A percentile compares a stretch with the other conserved stretches of the same genome.
These are phyloP conservation scores for Bubalus kerabau DNA, from an alignment of 2,113 vertebrate species.

Conservation along the genomic window DNA sequence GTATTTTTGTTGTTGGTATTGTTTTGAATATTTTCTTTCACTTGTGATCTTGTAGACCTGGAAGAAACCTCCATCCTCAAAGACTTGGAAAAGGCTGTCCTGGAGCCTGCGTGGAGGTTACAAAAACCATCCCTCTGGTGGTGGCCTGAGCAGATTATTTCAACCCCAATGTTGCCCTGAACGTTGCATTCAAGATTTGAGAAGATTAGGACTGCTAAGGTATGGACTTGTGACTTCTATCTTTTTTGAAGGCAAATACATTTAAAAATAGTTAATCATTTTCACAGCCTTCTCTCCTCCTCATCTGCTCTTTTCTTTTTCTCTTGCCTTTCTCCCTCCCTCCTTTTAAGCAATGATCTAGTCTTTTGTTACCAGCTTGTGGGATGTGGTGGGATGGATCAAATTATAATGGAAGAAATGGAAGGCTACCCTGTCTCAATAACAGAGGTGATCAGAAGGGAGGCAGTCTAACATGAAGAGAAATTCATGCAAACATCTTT, in stretches of 20 bases:
- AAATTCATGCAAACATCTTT: neutral
- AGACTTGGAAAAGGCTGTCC: constrained; percentile 1
- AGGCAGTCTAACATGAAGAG: neutral
- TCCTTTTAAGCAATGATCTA: neutral
- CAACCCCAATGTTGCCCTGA: constrained; percentile 78
- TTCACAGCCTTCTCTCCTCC: neutral
- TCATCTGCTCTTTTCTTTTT: accelerated
- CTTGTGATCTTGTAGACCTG: constrained; percentile 69
- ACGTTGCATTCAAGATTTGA: constrained; percentile 53
- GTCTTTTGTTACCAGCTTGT: neutral
- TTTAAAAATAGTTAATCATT: neutral
- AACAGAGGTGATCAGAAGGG: neutral
- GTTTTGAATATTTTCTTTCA: constrained; percentile 53
- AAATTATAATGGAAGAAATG: neutral
- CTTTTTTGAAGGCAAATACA: neutral
- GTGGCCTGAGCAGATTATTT: constrained; percentile 57
- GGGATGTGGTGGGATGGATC: neutral
- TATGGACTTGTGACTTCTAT: constrained; percentile 38
- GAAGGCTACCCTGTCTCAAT: neutral
- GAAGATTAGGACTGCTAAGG: constrained; percentile 72
- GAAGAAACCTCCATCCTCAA: constrained; percentile 66
- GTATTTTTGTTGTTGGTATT: neutral
- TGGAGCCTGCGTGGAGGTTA: constrained; percentile 35
- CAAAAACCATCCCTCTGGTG: constrained; percentile 30
- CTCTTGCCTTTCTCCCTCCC: neutral